Evolutionary conservation across 2,888 invertebrate genomes (phyloP).

Genomic region (Nebria salina): DNA sequence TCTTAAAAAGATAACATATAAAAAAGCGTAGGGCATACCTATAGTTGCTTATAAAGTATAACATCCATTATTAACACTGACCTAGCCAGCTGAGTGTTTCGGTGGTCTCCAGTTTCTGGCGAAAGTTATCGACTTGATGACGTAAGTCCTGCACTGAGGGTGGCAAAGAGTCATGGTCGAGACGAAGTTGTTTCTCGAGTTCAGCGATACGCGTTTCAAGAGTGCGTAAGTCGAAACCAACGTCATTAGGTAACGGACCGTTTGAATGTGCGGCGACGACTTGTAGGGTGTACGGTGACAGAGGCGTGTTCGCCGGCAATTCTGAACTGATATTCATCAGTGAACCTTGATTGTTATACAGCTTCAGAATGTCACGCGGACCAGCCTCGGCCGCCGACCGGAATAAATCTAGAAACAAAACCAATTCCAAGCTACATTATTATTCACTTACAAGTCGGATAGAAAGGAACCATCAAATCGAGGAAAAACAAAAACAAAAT

Average conservation of each 20-base stretch:
- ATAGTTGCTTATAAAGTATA: not conserved
- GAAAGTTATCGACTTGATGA: conserved; percentile 68
- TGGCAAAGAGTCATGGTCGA: conserved; percentile 65
- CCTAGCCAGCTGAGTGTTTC: conserved; percentile 73
- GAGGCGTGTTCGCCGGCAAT: conserved; percentile 67
- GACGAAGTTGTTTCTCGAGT: conserved; percentile 67
- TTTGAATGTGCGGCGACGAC: conserved; percentile 60
- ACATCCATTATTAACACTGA: conserved; percentile 56
- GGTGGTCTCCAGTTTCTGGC: conserved; percentile 69
- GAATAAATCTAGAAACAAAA: conserved; percentile 68
- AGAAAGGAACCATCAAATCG: too few relatives aligned
- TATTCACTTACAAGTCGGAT: too few relatives aligned
- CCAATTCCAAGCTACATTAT: not conserved
- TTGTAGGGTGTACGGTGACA: conserved; percentile 66
- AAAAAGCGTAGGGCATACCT: too few relatives aligned
- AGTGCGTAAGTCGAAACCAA: conserved; percentile 66
- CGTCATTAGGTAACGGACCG: conserved; percentile 60
- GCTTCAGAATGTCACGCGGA: conserved; percentile 73
- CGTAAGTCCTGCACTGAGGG: conserved; percentile 67
- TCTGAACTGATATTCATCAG: conserved; percentile 71
- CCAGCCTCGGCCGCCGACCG: conserved; percentile 74
- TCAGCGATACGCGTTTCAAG: conserved; percentile 68
- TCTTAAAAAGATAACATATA: too few relatives aligned
- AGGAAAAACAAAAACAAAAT: too few relatives aligned
- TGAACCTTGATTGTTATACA: conserved; percentile 69